Evolutionary conservation across 2,113 vertebrate genomes (phyloP).

Genomic region (Pampusana beccarii): DNA sequence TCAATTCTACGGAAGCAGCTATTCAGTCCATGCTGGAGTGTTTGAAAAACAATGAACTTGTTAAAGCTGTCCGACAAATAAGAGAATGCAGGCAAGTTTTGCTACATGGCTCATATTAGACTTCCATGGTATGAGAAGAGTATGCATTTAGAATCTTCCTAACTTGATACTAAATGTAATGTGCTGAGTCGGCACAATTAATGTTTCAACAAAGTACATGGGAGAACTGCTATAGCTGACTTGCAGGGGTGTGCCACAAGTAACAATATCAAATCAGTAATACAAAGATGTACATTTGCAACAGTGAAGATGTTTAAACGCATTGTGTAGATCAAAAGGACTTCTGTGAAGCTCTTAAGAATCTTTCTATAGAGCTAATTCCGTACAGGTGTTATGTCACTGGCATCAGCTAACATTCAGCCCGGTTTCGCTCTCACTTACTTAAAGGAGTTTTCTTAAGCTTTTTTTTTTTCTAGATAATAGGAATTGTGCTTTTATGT

Average conservation of each 20-base stretch:
- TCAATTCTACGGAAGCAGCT: slow-evolving; percentile 90
- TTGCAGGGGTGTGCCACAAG: neutral
- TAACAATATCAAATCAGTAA: neutral
- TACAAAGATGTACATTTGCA: neutral
- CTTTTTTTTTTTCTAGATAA: neutral
- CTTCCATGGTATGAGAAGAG: neutral
- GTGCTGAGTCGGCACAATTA: neutral
- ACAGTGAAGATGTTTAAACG: neutral
- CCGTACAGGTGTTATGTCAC: neutral
- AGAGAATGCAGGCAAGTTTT: slow-evolving; percentile 90
- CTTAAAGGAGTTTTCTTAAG: neutral
- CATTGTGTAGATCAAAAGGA: neutral
- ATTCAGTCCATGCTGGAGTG: slow-evolving; percentile 97
- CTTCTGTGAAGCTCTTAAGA: neutral
- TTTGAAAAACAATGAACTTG: slow-evolving; percentile 91
- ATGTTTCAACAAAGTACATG: neutral
- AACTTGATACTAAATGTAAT: neutral
- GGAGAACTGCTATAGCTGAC: neutral
- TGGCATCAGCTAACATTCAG: neutral
- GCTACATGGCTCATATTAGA: neutral
- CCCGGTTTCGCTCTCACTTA: neutral
- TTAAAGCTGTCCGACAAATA: slow-evolving; percentile 90
- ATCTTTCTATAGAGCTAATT: neutral
- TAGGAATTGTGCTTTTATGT: neutral
- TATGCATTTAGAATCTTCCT: neutral